Percentiles rank a stretch among this genome's conserved stretches.
These are phyloP conservation scores for Dasyurus viverrinus DNA, from an alignment of 2,113 vertebrate genomes.

Conservation along the genomic window DNA sequence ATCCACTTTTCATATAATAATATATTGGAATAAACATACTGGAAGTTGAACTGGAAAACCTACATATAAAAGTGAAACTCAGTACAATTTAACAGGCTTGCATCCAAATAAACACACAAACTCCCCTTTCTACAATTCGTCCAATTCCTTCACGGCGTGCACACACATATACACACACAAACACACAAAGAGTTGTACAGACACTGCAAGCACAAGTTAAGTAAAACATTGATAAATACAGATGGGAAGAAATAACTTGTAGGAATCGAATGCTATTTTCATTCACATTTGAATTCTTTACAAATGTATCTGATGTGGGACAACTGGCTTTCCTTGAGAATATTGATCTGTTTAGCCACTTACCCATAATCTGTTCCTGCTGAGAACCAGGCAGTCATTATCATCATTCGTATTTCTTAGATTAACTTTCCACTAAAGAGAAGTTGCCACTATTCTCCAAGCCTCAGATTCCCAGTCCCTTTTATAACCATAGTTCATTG, in stretches of 20 bases:
- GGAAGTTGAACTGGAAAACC: neutral
- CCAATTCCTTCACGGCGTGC: neutral
- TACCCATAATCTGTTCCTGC: conserved; percentile 69
- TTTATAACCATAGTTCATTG: conserved; percentile 54
- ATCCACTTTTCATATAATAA: neutral
- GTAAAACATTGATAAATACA: neutral
- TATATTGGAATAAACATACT: neutral
- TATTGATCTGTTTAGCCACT: conserved; percentile 59
- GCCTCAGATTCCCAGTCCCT: conserved; percentile 9
- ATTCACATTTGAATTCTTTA: conserved; percentile 44
- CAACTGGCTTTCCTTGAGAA: conserved; percentile 52
- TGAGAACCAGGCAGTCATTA: conserved; percentile 70
- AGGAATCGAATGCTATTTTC: conserved; percentile 14
- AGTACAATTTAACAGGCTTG: neutral
- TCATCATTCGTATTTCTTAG: conserved; percentile 66
- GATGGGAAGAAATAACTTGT: neutral
- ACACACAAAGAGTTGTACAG: too few relatives aligned
- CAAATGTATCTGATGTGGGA: conserved; percentile 54
- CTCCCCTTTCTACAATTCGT: neutral
- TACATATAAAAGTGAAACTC: neutral
- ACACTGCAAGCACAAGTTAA: neutral
- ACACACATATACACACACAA: too few relatives aligned
- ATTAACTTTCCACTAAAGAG: conserved; percentile 71
- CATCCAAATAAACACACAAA: neutral
- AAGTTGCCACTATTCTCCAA: conserved; percentile 29